Conservation (phyloP, 2,113 vertebrate species). For the Ibidorhyncha struthersii region DNA sequence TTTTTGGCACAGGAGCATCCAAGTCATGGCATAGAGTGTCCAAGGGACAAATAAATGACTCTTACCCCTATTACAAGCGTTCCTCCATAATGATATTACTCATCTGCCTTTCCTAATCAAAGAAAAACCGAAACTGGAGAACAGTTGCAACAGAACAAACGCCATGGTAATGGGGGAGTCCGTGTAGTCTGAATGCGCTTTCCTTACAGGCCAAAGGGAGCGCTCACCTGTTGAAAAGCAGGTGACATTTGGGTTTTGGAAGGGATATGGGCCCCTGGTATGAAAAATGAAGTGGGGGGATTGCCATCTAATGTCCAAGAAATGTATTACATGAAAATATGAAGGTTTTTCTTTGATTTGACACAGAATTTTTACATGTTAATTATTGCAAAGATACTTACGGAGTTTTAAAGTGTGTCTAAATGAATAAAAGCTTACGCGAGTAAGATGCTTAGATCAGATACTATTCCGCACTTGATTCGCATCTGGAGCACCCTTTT, state of each 20-base stretch:
- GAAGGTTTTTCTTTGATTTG: constrained; percentile 48
- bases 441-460: constrained; percentile 4
- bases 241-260: constrained; percentile 3
- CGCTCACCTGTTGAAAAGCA: not conserved
- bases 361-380: constrained; percentile 2
- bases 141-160: not conserved
- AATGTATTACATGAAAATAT: constrained; percentile 69
- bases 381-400: constrained; percentile 26
- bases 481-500: not conserved
- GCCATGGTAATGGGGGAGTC: not conserved
- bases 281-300: constrained; percentile 63
- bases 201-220: not conserved
- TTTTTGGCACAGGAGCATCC: not conserved
- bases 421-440: constrained; percentile 3
- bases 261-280: not conserved
- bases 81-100: not conserved
- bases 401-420: constrained; percentile 12
- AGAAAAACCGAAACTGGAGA: not conserved
- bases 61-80: not conserved
- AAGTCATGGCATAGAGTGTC: not conserved
- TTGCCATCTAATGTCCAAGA: constrained; percentile 71
- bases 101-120: not conserved
- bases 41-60: not conserved
- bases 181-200: rapidly evolving
- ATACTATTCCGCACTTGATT: constrained; percentile 1